phyloP scores from a whole-genome alignment of 1,140 invertebrate species.

The Bombus sibiricus region DNA sequence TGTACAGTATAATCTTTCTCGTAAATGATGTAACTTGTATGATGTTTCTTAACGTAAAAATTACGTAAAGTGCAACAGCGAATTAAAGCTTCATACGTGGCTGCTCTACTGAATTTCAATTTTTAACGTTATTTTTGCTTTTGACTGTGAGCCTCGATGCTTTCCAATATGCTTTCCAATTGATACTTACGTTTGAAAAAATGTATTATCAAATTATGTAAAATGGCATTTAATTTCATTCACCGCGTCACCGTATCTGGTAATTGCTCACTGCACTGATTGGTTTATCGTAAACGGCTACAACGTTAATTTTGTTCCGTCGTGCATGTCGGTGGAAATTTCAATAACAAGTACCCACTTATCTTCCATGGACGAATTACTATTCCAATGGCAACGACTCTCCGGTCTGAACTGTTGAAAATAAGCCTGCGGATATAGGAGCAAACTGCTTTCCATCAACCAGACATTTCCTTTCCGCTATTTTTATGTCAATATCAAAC shows the following conservation, averaged over 20 bases:
- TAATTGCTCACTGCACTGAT: neutral
- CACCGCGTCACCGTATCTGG: neutral
- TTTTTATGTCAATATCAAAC: too few species aligned
- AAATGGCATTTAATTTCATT: neutral
- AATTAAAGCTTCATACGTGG: neutral
- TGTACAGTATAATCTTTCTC: neutral
- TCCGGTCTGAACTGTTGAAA: neutral
- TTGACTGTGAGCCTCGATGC: neutral
- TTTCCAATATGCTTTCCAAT: neutral
- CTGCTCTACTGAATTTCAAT: neutral
- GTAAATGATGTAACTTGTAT: neutral
- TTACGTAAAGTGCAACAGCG: too few species aligned
- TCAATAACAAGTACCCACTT: neutral
- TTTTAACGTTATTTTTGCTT: neutral
- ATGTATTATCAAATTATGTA: neutral
- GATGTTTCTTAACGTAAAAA: neutral
- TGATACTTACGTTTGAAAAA: neutral
- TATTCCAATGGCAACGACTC: neutral
- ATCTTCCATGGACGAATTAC: neutral
- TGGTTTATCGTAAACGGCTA: neutral
- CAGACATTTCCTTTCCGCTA: neutral
- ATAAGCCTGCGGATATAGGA: neutral
- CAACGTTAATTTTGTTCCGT: neutral
- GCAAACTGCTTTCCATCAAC: neutral
- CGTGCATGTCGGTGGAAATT: neutral